Evolutionary conservation across 2,113 vertebrate species (phyloP), one percentile per base, ranked within the genome.

Genomic region (Vimba vimba): DNA sequence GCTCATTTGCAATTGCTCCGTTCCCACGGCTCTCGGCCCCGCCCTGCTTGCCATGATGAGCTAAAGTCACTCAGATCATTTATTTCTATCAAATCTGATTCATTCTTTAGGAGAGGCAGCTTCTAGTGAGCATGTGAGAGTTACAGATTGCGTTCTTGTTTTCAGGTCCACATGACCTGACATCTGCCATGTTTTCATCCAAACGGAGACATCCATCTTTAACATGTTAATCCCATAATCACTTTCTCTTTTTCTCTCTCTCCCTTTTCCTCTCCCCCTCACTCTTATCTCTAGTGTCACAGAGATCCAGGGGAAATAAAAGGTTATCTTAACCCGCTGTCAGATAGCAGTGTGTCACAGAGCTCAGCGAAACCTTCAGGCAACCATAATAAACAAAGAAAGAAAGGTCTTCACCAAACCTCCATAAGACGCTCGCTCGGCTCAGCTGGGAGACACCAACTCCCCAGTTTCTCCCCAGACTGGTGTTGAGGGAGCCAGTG

Each of bases 251-350:
- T 45, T 13, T 59, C 36, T 80, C 21, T 64, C 21, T 25, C 64
- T 50, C 12, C 62, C 8, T 74, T 43, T 30, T 30, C 33, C 69
- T 82, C 79, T 59, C 50, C 66, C 78, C 73, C 47, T 85, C 79
- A 33, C 4, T 71, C 52, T 88, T 86, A 85, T 86, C 90, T 83
- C 64, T 82, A 19, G 62, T 85, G 55, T 79, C 83, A 59, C 55
- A 73, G 74, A 43, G 50, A 75, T 60, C 27, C 55, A 15, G 66
- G 50, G 68, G 47, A 74, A 83, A 81, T 84, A 75, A 83, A 86
- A 85, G 90, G 86, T 90, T 87, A 88, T 90, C 84, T 83, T 87
- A 88, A 84, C 87, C 85, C 47, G 45, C 83, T 75, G 80, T 90
- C 69, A 85, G 83, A 88, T 76, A 88, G 78, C 21, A 86, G 79